phyloP scores from a whole-genome alignment of 2,113 vertebrate species.

The Entomyzon cyanotis region DNA sequence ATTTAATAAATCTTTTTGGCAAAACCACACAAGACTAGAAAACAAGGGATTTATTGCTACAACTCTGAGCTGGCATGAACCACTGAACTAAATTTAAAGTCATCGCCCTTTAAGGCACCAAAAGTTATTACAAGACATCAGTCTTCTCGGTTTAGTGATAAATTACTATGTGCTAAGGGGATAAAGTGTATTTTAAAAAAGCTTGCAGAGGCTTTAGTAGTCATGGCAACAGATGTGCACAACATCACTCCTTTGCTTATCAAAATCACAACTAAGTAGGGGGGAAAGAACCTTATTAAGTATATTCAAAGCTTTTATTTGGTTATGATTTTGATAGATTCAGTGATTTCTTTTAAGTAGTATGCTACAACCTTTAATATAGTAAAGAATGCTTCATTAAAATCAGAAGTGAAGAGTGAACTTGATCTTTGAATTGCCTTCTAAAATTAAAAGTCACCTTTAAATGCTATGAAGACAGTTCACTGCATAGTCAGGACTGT shows the following conservation, averaged over 20 bases:
- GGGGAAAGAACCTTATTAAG: constrained; percentile 45
- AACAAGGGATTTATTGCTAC: constrained; percentile 10
- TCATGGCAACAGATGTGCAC: constrained; percentile 83
- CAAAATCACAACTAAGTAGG: constrained; percentile 78
- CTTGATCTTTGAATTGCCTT: background rate
- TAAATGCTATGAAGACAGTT: background rate
- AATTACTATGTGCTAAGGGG: constrained; percentile 83
- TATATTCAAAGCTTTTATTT: constrained; percentile 39
- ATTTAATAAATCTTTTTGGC: background rate
- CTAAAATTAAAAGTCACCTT: background rate
- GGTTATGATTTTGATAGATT: background rate
- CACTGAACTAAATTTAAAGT: constrained; percentile 75
- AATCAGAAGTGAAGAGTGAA: background rate
- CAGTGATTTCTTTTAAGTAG: background rate
- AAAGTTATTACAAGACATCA: constrained; percentile 73
- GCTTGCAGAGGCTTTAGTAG: constrained; percentile 78
- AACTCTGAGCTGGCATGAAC: constrained; percentile 63
- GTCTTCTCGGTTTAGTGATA: constrained; percentile 81
- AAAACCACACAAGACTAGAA: background rate
- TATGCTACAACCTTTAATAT: background rate
- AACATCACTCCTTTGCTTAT: constrained; percentile 83
- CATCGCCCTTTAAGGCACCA: constrained; percentile 75
- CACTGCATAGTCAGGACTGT: background rate
- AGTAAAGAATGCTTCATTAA: background rate
- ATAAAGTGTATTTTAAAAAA: constrained; percentile 82